A percentile compares a stretch with the other conserved stretches of the same genome.
Conservation (phyloP, 37 sponge, comb jelly and placozoan species). For the Agelas oroides region DNA sequence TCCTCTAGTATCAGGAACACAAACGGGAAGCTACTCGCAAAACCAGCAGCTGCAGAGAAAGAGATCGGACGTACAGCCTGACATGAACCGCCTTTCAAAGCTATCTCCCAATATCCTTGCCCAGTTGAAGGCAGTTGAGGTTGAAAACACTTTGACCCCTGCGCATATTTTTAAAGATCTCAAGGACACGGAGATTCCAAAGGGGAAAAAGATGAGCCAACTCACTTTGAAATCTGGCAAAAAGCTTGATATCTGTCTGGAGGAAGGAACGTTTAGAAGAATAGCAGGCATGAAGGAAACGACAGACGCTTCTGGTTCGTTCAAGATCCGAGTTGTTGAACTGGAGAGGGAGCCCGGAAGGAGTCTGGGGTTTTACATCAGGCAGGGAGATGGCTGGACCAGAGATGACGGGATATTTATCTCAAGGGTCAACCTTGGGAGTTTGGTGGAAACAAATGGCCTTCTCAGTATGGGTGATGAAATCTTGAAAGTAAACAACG, state of each 20-base stretch:
- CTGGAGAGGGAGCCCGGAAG: conserved; percentile 47
- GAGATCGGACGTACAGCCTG: no score
- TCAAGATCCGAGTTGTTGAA: conserved; percentile 30
- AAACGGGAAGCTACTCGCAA: no score
- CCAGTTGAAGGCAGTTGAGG: conserved; percentile 5
- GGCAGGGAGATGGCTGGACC: conserved; percentile 64
- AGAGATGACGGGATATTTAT: conserved; percentile 60
- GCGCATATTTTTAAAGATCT: conserved; percentile 3
- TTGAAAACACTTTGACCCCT: neutral
- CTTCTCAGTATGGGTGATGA: conserved; percentile 63
- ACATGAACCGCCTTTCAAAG: conserved; percentile 1
- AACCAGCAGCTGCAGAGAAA: no score
- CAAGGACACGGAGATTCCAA: conserved; percentile 4
- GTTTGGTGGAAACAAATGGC: conserved; percentile 45
- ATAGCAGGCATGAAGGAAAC: conserved; percentile 31
- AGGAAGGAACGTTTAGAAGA: conserved; percentile 32
- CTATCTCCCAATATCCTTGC: conserved; percentile 7
- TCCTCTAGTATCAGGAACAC: no score
- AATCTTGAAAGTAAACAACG: conserved; percentile 50
- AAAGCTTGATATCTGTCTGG: conserved; percentile 17
- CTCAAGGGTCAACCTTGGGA: conserved; percentile 58
- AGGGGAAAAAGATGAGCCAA: neutral
- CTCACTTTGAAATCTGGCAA: conserved; percentile 5
- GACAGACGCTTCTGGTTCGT: conserved; percentile 14
- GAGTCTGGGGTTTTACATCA: conserved; percentile 65